phyloP scores from a whole-genome alignment of 2,113 vertebrate genomes.

The Murina feae region DNA sequence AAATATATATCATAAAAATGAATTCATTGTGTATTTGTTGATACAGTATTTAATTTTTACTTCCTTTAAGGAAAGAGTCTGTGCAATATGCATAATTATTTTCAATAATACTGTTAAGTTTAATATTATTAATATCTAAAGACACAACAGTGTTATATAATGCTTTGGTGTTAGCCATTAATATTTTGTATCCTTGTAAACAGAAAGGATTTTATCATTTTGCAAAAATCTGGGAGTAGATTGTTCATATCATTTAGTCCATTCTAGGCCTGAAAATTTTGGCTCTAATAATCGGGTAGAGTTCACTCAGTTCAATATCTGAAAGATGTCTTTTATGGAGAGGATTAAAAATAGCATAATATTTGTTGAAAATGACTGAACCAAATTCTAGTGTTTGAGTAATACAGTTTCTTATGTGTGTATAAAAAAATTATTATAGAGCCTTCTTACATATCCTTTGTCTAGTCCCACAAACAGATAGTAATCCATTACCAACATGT shows the following conservation, averaged over 20 bases:
- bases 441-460: not conserved
- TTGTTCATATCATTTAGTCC: not conserved
- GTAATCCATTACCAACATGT: not conserved
- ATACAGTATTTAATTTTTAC: not conserved
- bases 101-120: not conserved
- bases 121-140: not conserved
- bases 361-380: not conserved
- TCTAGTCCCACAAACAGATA: not conserved
- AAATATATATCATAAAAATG: not conserved
- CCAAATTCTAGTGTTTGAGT: not conserved
- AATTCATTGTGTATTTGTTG: not conserved
- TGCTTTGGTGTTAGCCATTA: not conserved
- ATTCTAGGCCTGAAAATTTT: not conserved
- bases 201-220: not conserved
- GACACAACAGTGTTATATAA: not conserved
- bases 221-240: not conserved
- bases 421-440: not conserved
- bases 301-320: not conserved
- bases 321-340: not conserved
- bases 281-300: not conserved
- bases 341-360: not conserved
- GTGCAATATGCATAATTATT: not conserved
- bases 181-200: not conserved
- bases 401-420: not conserved
- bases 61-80: not conserved